Evolutionary conservation across 2,113 vertebrate species (phyloP), one percentile per base, ranked within the genome.

Genomic region (Sinosuthora webbiana): DNA sequence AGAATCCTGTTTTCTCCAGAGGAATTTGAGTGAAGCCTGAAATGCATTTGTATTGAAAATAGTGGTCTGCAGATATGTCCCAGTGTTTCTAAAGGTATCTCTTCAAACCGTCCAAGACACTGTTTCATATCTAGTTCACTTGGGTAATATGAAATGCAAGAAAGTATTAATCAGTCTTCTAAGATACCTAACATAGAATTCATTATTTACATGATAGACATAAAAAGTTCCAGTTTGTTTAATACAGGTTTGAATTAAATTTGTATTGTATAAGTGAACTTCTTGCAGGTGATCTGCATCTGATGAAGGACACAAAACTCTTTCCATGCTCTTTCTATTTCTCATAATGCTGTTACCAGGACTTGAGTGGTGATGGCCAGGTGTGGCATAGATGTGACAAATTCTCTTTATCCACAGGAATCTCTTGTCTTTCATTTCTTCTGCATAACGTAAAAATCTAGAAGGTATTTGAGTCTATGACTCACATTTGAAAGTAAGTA

Each of bases 331-430:
- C 57, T 37, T 37, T 37, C 57, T 15, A 37, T 37, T 55, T 30
- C 41, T 69, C 25, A 49, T 65, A 53, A 41, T 3, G 8, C 19
- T 28, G 6, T 73, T 85, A 30, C 37, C 50, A 63, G 45, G 18
- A 15, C 30, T 81, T 62, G 15, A 0, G 0, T 52, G 5, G 10
- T 52, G 28, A 64, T 0, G 3, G 45, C 53, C 6, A 2, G 7
- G 9, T 55, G 25, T 87, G 56, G 24, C 22, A 75, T 27, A 50
- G 33, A 37, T 35, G 8, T 50, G 56, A 55, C 56, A 92, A 75
- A 76, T 64, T 86, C 39, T 88, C 20, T 35, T 83, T 74, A 87
- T 35, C 24, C 18, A 31, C 50, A 57, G 47, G 35, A 85, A 90
- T 63, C 8, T 68, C 63, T 76, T 33, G 15, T 59, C 35, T 92